Percentiles rank a stretch among this genome's conserved stretches.
Conservation (phyloP, 2,113 vertebrate species). For the Odocoileus virginianus region DNA sequence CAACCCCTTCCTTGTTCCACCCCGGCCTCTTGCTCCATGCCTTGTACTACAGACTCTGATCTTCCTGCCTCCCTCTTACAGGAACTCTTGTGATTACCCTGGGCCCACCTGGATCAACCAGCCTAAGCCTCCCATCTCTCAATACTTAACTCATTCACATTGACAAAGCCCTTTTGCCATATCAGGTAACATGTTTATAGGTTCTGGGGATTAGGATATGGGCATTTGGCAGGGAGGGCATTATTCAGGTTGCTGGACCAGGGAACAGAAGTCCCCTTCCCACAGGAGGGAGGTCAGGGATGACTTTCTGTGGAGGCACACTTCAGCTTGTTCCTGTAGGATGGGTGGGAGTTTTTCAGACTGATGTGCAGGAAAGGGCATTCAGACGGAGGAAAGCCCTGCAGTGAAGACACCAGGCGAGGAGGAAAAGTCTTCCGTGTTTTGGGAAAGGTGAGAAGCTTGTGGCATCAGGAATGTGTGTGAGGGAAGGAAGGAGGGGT, state of each 20-base stretch:
- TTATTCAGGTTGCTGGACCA: background rate
- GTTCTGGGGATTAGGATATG: background rate
- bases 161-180: background rate
- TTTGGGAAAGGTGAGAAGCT: background rate
- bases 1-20: background rate
- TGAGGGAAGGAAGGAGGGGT: background rate
- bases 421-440: background rate
- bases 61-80: background rate
- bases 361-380: background rate
- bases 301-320: background rate
- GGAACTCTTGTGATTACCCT: background rate
- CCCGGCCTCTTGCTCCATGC: background rate
- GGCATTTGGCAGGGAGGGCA: fast-evolving
- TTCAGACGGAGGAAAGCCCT: background rate
- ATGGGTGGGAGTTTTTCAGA: background rate
- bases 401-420: background rate
- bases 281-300: background rate
- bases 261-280: background rate
- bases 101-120: background rate
- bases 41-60: background rate
- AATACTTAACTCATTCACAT: background rate
- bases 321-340: background rate
- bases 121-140: background rate
- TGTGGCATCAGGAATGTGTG: fast-evolving
- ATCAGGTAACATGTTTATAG: background rate